Conservation (phyloP, 2,888 invertebrate genomes). For the Aphodius sticticus region DNA sequence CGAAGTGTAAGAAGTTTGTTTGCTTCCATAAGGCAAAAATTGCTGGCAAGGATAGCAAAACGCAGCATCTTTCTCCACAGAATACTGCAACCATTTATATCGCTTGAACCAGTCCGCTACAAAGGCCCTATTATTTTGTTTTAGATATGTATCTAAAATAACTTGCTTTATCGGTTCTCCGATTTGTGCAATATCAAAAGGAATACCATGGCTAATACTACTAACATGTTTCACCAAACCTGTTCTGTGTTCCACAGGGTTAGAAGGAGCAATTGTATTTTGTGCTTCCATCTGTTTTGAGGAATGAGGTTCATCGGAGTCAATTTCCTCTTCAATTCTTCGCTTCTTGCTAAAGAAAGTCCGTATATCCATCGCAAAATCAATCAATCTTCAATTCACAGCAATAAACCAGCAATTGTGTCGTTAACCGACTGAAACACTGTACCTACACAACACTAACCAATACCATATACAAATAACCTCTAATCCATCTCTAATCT, state of each 20-base stretch:
- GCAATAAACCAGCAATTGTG: neutral
- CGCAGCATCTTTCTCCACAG: neutral
- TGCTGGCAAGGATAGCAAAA: neutral
- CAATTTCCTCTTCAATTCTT: neutral
- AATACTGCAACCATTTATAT: constrained; percentile 4
- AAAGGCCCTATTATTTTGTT: too few relatives aligned
- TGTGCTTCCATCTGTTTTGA: neutral
- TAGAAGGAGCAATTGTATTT: neutral
- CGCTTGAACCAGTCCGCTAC: neutral
- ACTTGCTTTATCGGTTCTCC: too few relatives aligned
- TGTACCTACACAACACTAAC: neutral
- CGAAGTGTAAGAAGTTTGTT: neutral
- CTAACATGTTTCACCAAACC: neutral
- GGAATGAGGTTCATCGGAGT: neutral
- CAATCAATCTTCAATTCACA: neutral
- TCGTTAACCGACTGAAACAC: neutral
- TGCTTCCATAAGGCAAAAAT: neutral
- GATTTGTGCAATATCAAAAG: too few relatives aligned
- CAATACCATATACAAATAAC: neutral
- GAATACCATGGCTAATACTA: too few relatives aligned
- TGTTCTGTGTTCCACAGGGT: neutral
- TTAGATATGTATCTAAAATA: too few relatives aligned
- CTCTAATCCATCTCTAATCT: neutral
- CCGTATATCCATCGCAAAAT: neutral
- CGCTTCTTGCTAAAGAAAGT: neutral